Base-by-base conservation (phyloP, 2,888 invertebrate genomes). In the Biston stratarius region DNA sequence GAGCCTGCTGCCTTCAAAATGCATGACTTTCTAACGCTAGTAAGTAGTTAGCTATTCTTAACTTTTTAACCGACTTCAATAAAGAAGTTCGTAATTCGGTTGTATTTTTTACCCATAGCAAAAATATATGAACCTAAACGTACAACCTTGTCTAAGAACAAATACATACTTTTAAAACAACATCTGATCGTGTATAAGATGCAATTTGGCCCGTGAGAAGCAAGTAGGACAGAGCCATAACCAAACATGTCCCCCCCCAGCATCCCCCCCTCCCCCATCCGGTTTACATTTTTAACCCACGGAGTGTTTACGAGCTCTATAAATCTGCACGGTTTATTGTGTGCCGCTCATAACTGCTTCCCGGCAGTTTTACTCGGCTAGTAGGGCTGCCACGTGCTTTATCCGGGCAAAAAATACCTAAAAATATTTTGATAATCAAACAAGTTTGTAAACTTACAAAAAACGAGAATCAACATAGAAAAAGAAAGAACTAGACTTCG, bases 221-320 rank as follows among this genome's bases (percentile, higher is more conserved):
- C 12, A 49, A 14, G 52, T 49, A 36, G 45, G 24, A 38, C 36
- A 45, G 45, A 6, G 57, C 45, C 24, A 51, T 64, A n/a, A n/a
- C n/a, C n/a, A 52, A 52, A 64, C 38, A 38, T 5, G 9, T n/a
- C 38, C 14, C 14, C 52, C 14, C 14, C 36, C 52, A 15, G 1
- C 53, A n/a, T 1, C 38, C 53, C 55, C 24, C 9, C 6, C 57
- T 3, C 12, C 56, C 34, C 11, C 33, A 42, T 48, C 45, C 33
- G 62, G 72, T 70, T 77, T 75, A 59, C 74, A 78, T 76, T 76
- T 77, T 75, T 71, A 74, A 77, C 75, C 72, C 74, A 74, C 74
- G 73, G 66, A 51, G 65, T 65, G 70, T 80, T 80, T 80, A 80
- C 73, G 79, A 78, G 67, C 73, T 45, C 71, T 40, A 75, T 79